Conservation (phyloP, 2,113 vertebrate genomes). For the Rhinolophus sinicus region DNA sequence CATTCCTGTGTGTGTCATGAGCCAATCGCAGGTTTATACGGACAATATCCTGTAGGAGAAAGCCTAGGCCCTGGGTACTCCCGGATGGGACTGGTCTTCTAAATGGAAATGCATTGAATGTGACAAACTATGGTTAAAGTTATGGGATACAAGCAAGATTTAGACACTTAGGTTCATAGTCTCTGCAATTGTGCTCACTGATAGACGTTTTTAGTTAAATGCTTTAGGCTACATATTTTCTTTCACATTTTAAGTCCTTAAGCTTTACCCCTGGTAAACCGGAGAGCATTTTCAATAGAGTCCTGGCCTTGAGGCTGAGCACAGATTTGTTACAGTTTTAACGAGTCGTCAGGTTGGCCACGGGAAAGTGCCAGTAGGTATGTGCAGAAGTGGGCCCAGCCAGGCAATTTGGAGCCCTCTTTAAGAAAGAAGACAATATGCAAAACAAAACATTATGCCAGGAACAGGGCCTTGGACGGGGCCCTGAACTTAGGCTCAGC, state of each 20-base stretch:
- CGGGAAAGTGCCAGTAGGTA: not conserved
- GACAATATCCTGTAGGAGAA: not conserved
- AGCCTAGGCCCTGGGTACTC: not conserved
- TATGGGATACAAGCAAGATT: not conserved
- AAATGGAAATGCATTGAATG: not conserved
- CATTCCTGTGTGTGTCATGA: not conserved
- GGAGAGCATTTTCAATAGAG: not conserved
- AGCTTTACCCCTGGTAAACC: not conserved
- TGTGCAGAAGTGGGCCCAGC: not conserved
- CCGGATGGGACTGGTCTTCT: not conserved
- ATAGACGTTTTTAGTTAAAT: not conserved
- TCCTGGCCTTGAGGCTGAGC: no score
- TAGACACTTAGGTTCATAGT: not conserved
- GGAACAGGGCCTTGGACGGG: not conserved
- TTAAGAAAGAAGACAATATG: not conserved
- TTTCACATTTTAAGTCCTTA: not conserved
- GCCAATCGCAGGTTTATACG: not conserved
- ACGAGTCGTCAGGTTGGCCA: fast-evolving
- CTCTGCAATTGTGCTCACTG: not conserved
- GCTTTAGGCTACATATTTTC: not conserved
- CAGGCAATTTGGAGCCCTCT: not conserved
- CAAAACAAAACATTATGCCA: not conserved
- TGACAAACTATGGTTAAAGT: not conserved
- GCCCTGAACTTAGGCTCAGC: not conserved
- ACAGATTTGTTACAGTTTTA: not conserved